phyloP scores from a whole-genome alignment of 2,888 invertebrate species.

The Dermolepida albohirtum region DNA sequence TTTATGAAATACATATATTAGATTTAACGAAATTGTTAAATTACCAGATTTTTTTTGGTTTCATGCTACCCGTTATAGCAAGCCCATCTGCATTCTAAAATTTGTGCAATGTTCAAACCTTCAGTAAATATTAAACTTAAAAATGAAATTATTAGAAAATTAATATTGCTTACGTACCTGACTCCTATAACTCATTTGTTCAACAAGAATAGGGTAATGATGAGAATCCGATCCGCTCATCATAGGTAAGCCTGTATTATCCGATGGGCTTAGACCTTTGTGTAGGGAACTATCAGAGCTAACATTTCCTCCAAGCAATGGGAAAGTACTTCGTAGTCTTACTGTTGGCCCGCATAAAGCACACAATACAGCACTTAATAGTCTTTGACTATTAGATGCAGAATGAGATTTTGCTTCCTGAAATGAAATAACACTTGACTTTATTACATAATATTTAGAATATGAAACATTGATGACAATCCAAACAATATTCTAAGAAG shows the following conservation, averaged over 20 bases:
- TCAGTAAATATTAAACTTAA: no score
- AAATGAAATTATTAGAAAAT: no score
- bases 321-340: constrained; percentile 80
- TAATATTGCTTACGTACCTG: constrained; percentile 58
- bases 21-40: no score
- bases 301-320: constrained; percentile 69
- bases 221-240: constrained; percentile 76
- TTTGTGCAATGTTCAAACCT: no score
- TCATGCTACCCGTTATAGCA: no score
- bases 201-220: constrained; percentile 81
- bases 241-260: constrained; percentile 76
- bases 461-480: no score
- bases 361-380: constrained; percentile 84
- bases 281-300: constrained; percentile 66
- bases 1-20: no score
- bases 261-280: constrained; percentile 74
- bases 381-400: constrained; percentile 69
- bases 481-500: no score
- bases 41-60: no score
- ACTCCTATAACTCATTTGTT: constrained; percentile 81
- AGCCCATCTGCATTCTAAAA: no score
- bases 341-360: constrained; percentile 85
- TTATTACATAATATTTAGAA: no score
- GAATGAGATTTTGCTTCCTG: constrained; percentile 62
- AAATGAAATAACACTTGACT: constrained; percentile 50